phyloP scores from a whole-genome alignment of 2,113 vertebrate species.

The Heterocephalus glaber region DNA sequence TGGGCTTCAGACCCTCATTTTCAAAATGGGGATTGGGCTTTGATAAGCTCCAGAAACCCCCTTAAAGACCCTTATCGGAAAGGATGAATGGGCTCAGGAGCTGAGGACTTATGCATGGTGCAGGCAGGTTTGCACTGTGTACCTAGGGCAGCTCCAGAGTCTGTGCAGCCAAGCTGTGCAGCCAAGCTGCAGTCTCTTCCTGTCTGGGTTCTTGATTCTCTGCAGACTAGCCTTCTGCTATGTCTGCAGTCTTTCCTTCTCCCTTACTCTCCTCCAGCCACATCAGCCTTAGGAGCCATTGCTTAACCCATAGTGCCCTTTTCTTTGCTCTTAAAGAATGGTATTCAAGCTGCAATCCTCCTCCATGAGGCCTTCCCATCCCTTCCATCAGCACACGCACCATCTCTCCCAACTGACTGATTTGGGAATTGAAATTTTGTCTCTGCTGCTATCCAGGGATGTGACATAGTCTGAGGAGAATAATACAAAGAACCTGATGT shows the following conservation, averaged over 20 bases:
- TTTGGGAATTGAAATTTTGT: not conserved
- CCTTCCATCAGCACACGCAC: too few relatives aligned
- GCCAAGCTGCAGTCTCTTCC: not conserved
- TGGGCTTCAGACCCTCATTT: not conserved
- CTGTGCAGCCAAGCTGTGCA: not conserved
- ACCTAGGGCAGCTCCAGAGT: fast-evolving
- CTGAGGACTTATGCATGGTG: not conserved
- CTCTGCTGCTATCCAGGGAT: not conserved
- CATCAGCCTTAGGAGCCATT: fast-evolving
- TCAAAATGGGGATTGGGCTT: not conserved
- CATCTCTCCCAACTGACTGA: too few relatives aligned
- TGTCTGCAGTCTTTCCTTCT: too few relatives aligned
- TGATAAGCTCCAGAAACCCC: not conserved
- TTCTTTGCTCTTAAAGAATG: not conserved
- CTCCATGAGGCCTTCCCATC: not conserved
- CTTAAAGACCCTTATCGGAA: not conserved
- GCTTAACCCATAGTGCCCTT: not conserved
- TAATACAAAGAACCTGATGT: not conserved
- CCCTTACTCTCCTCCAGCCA: not conserved
- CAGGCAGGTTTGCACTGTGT: not conserved
- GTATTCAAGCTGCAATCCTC: not conserved
- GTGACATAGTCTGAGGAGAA: not conserved
- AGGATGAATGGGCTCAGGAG: fast-evolving
- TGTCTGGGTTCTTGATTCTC: not conserved
- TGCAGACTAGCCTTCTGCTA: fast-evolving